Base-by-base conservation (phyloP, 2,888 invertebrate genomes). In the Chrysotoxum bicinctum region DNA sequence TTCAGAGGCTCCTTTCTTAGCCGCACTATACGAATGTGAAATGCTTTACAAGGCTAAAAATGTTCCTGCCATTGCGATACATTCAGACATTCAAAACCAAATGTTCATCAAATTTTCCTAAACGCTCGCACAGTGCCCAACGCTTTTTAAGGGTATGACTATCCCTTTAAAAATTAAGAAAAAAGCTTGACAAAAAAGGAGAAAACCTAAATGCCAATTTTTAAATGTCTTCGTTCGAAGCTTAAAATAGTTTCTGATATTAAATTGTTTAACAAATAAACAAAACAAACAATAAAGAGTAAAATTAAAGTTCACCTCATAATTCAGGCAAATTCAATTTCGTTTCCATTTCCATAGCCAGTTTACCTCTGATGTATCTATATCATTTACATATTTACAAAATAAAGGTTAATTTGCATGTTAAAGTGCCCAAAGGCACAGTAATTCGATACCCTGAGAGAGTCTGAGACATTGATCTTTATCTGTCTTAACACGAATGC, bases 361-460 rank as follows among this genome's bases (percentile, higher is more conserved):
- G 45, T 9, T 43, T 16, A 43, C 26, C 68, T 82, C 16, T 40
- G 45, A 10, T 45, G 26, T 43, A 19, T 62, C 2, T n/a, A 45
- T 43, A 16, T 9, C 8, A 82, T 82, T 82, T 66, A 68, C 82
- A 82, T 82, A 72, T 68, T 77, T 68, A 68, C 72, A 77, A 77
- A 78, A 83, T 60, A 50, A 66, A 66, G 30, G 26, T 68, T 52
- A 52, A 83, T 83, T 83, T 83, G 78, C 82, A 83, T 83, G 72
- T 73, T 43, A 78, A 83, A 78, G 60, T 52, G 78, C 78, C 78
- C 48, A 58, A 7, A 58, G 54, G 14, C 45, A 54, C 37, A 43
- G 73, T 68, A 30, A 78, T 73, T 69, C 32, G 73, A 77, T 83
- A 73, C 68, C 54, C 45, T 66, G 50, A 21, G 48, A 60, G 37